Evolutionary conservation across 2,113 vertebrate species (phyloP), one percentile per base, ranked within the genome.

Genomic region (Heterochromis multidens): DNA sequence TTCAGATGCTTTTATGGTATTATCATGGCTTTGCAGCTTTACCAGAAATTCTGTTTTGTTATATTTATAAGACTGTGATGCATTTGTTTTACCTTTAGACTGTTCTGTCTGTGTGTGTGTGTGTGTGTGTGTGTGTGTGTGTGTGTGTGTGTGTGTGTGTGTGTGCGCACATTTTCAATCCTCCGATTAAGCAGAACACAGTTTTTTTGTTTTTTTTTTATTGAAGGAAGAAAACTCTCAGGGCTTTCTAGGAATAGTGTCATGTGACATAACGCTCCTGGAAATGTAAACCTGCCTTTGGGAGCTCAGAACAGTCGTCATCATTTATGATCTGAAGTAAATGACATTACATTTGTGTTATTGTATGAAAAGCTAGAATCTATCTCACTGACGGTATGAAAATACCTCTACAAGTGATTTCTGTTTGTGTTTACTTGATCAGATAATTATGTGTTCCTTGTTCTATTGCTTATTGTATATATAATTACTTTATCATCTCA

Each of bases 21-120:
- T 85, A 59, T 86, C 86, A 11, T 27, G n/a, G 31, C 62, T 88
- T 89, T 84, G 56, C 79, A 80, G 88, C 65, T 82, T 86, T 58
- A 43, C 43, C 76, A 82, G 77, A 46, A 81, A 81, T 12, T 63
- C 25, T 54, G 10, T 90, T 60, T 79, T n/a, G 27, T 60, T 84
- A 17, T 90, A 76, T 90, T 90, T 89, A 87, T 92, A 74, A 74
- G 78, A 88, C 79, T 90, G 79, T 87, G 80, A 81, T 77, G 67
- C 83, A 46, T 85, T 88, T 90, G 57, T 88, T 83, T 90, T 79
- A 82, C 72, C 54, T 88, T 83, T 63, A 70, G 70, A 35, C 21
- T 76, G 23, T 56, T 62, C 43, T n/a, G 52, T 58, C n/a, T 57
- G 63, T 27, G 83, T 87, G 56, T 65, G 65, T 61, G 58, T 60